Base-by-base conservation (phyloP, 2,888 invertebrate genomes). In the Dysmachus trigonus region DNA sequence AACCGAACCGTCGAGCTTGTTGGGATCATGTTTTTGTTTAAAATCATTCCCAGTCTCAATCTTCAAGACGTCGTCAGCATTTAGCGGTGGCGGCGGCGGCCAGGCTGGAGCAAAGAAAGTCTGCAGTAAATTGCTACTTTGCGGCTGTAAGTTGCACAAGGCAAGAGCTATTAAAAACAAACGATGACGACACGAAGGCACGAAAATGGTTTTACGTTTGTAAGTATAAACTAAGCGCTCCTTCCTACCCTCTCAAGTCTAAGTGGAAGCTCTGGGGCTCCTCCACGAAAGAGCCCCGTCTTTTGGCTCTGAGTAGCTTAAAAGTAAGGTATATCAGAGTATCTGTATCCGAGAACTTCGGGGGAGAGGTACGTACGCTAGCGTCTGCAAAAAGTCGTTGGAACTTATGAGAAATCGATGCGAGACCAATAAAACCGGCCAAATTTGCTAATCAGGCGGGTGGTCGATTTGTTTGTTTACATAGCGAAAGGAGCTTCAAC, bases 391-490 rank as follows among this genome's bases (percentile, higher is more conserved):
- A 79, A 33, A 79, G 15, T 22, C 0, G 18, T 62, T 71, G 35
- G 53, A 35, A 18, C n/a, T 71, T 35, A 82, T 62, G 71, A 71
- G 82, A 82, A 82, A 82, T 82, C 82, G 82, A 82, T 82, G 53
- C 82, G 62, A 82, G 71, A 35, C 82, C 10, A 71, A 82, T 38
- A 71, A 82, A 71, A 18, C 18, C 62, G n/a, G 47, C n/a, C 62
- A 38, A 8, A 62, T 18, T 18, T 71, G 13, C 71, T 38, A 82
- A 82, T 82, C 71, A 79, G 82, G 18, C 33, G 33, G 53, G 35
- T 38, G 35, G 71, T 53, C 82, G 82, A 82, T 79, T 79, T 79
- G 79, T 79, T 79, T 79, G 79, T 79, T 79, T 79, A 79, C 79
- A 51, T 51, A 47, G 18, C n/a, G 47, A 47, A 1, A 1, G 33